phyloP scores from a whole-genome alignment of 2,113 vertebrate genomes.

The Tetrax tetrax region DNA sequence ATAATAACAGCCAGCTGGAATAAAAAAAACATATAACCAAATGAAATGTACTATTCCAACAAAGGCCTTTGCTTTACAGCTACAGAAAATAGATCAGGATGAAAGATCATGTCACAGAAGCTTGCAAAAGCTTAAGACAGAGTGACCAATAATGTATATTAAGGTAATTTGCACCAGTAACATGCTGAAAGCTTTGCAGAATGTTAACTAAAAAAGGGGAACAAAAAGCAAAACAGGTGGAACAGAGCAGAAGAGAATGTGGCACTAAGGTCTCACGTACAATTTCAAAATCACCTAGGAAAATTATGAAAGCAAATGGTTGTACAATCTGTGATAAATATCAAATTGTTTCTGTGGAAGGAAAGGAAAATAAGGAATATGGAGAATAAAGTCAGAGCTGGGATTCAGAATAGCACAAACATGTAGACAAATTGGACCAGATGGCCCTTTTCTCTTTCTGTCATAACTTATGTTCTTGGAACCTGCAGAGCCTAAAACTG shows the following conservation, averaged over 20 bases:
- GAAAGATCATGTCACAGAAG: not conserved
- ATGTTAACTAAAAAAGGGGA: not conserved
- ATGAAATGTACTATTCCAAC: not conserved
- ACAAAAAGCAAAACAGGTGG: not conserved
- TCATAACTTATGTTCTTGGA: slow-evolving; percentile 56
- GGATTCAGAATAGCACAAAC: slow-evolving; percentile 8
- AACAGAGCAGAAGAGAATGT: not conserved
- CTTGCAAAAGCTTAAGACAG: not conserved
- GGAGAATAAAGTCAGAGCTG: not conserved
- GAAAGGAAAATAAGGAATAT: not conserved
- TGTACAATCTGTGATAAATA: not conserved
- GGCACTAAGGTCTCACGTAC: not conserved
- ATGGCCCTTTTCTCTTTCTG: slow-evolving; percentile 44
- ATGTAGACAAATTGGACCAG: slow-evolving; percentile 41
- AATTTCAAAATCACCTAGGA: not conserved
- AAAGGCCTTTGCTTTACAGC: not conserved
- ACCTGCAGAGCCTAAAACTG: slow-evolving; percentile 37
- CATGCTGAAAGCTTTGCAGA: not conserved
- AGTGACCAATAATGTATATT: not conserved
- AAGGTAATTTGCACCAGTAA: not conserved
- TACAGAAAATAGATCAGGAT: not conserved
- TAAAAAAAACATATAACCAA: not conserved
- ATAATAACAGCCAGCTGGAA: not conserved
- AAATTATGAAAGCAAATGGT: not conserved
- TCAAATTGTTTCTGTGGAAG: not conserved